Evolutionary conservation across 2,888 invertebrate species (phyloP).

Genomic region (Torymus texanus): DNA sequence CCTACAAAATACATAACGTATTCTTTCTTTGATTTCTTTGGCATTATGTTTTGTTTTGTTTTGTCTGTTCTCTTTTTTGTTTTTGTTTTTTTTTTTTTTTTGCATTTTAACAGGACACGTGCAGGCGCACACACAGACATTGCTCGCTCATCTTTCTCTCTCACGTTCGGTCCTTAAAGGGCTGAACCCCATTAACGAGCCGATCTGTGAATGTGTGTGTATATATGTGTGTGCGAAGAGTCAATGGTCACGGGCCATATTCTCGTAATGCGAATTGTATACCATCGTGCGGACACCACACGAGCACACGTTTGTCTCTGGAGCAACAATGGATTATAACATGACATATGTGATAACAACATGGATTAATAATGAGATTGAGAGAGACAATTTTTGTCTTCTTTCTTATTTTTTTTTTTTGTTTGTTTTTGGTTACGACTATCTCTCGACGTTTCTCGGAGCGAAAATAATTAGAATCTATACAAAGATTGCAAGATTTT

Average conservation of each 20-base stretch:
- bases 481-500: too few species aligned
- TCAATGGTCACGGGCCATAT: slow-evolving; percentile 42
- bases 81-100: too few species aligned
- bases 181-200: slow-evolving; percentile 47
- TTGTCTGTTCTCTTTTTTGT: too few species aligned
- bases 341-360: slow-evolving; percentile 43
- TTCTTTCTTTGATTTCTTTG: neutral
- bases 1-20: slow-evolving; percentile 46
- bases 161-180: slow-evolving; percentile 36
- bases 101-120: too few species aligned
- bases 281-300: too few species aligned
- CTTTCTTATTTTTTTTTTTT: too few species aligned
- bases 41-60: too few species aligned
- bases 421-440: neutral
- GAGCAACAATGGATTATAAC: slow-evolving; percentile 43
- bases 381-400: neutral
- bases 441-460: slow-evolving; percentile 19
- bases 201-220: neutral
- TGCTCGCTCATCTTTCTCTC: slow-evolving; percentile 18
- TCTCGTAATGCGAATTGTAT: slow-evolving; percentile 3
- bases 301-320: slow-evolving; percentile 39
- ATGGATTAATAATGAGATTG: slow-evolving; percentile 43
- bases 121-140: slow-evolving; percentile 21
- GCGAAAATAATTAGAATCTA: neutral
- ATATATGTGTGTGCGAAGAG: neutral